phyloP scores from a whole-genome alignment of 2,797 vertebrate species.

The Ambastaia sidthimunki region DNA sequence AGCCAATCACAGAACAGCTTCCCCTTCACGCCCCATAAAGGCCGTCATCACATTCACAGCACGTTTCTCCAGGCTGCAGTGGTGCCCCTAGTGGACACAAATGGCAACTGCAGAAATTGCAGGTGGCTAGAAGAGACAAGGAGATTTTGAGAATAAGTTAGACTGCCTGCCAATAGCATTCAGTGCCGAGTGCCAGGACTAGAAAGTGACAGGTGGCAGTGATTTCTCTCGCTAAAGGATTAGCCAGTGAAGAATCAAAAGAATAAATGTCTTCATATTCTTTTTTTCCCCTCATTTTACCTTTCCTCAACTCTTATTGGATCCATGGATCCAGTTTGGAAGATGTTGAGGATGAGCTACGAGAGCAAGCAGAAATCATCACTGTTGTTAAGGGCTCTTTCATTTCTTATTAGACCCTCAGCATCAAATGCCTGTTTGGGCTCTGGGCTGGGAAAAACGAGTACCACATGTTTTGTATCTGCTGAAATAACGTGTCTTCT shows the following conservation, averaged over 20 bases:
- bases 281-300: background rate
- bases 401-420: conserved; percentile 52
- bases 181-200: conserved; percentile 45
- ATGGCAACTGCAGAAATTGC: background rate
- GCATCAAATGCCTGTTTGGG: conserved; percentile 58
- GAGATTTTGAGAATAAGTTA: conserved; percentile 25
- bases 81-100: conserved; percentile 45
- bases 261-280: background rate
- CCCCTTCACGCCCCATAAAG: conserved; percentile 44
- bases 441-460: conserved; percentile 36
- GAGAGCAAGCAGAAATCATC: conserved; percentile 53
- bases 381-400: conserved; percentile 52
- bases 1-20: conserved; percentile 38
- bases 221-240: conserved; percentile 47
- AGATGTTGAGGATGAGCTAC: conserved; percentile 42
- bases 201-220: conserved; percentile 54
- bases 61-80: background rate
- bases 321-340: conserved; percentile 12
- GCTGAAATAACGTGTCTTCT: conserved; percentile 58
- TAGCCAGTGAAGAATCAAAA: conserved; percentile 34
- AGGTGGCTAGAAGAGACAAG: conserved; percentile 11
- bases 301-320: conserved; percentile 17
- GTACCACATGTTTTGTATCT: conserved; percentile 58
- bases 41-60: background rate
- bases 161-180: conserved; percentile 45